phyloP scores from a whole-genome alignment of 2,113 vertebrate species.

The Vimba vimba region DNA sequence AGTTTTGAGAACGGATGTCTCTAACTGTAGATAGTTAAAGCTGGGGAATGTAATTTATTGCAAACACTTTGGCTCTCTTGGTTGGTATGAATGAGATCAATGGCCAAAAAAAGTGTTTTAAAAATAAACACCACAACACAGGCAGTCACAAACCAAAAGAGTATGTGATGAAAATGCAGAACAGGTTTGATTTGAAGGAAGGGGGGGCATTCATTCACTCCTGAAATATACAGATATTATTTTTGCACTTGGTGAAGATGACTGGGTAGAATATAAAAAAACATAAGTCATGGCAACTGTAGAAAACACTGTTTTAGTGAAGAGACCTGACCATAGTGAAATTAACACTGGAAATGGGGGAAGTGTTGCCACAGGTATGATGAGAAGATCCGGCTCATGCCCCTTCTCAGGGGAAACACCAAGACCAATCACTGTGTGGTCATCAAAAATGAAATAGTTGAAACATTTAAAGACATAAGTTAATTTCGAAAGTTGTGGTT shows the following conservation, averaged over 20 bases:
- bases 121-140: neutral
- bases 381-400: neutral
- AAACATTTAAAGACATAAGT: neutral
- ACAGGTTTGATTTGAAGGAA: neutral
- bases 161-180: neutral
- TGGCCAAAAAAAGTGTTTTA: neutral
- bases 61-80: constrained; percentile 14
- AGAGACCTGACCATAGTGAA: neutral
- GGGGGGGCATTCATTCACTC: neutral
- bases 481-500: neutral
- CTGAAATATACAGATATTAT: neutral
- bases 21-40: neutral
- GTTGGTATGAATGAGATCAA: neutral
- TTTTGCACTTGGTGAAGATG: neutral
- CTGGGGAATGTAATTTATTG: constrained; percentile 42
- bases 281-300: neutral
- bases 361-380: neutral
- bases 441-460: neutral
- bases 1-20: neutral
- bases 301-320: constrained; percentile 14
- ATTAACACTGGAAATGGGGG: constrained; percentile 11
- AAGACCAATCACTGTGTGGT: neutral
- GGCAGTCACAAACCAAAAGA: neutral
- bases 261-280: neutral
- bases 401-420: neutral